Evolutionary conservation across 2,113 vertebrate genomes (phyloP), one percentile per base, ranked within the genome.

Genomic region (Hemibagrus wyckioides): DNA sequence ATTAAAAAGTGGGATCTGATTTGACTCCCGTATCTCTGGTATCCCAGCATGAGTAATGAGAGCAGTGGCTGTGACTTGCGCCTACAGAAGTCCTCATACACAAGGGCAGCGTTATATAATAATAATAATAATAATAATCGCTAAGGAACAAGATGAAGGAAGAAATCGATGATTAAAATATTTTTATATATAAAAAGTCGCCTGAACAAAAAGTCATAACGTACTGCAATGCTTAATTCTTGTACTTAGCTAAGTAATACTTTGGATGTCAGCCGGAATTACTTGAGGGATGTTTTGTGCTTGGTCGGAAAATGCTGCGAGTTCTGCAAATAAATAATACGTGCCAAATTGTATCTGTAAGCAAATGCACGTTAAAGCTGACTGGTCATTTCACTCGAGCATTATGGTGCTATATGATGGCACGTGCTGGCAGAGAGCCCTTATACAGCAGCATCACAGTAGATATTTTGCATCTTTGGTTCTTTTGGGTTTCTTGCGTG

Each of bases 91-190:
- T 87, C 91, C 91, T 86, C 90, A 89, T 88, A 88, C 80, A 80
- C 61, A 83, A 83, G 61, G 91, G 92, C 83, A 91, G 92, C 89
- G 91, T 93, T 95, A 94, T 94, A 54, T n/a, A 52, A 76, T 94
- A 94, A 95, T 95, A 95, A 94, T 76, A n/a, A 76, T 50, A 48
- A 76, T 76, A n/a, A 76, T 48, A 6, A 48, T 93, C 91, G 85
- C 89, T 84, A 92, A 92, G 94, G 93, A 92, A 94, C 83, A 93
- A 94, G 89, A 92, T 89, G 91, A 88, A 93, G 91, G 92, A 94
- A 92, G 92, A 94, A 92, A 95, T 94, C 92, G 93, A 95, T 95
- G 94, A 93, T 93, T 92, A 92, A 93, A 91, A 91, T 95, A 28
- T 63, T 28, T 63, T 28, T 59, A 94, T 93, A 92, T 92, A 89